Evolutionary conservation across 2,888 invertebrate species (phyloP).

Genomic region (Eurytoma adleriae): DNA sequence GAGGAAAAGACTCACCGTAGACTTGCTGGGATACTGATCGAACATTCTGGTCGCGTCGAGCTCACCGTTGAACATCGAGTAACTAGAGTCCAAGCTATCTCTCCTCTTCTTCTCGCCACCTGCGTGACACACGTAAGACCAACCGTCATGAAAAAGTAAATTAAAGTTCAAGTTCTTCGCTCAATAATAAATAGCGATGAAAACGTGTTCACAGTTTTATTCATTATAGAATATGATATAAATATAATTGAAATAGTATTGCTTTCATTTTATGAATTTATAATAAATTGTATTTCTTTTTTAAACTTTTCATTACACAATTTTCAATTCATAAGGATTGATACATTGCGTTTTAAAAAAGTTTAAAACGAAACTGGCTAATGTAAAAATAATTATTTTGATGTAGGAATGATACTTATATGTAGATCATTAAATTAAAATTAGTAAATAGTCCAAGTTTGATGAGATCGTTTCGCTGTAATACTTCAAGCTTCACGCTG

Average conservation of each 20-base stretch:
- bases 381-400: not conserved
- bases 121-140: constrained; percentile 52
- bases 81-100: constrained; percentile 81
- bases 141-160: constrained; percentile 5
- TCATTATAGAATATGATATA: not conserved
- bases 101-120: constrained; percentile 71
- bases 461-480: constrained; percentile 13
- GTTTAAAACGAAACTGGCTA: not conserved
- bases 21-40: constrained; percentile 81
- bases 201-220: not conserved
- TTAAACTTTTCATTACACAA: not conserved
- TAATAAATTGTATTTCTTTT: not conserved
- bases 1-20: constrained; percentile 73
- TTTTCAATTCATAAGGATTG: not conserved
- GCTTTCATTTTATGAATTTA: not conserved
- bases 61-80: constrained; percentile 80
- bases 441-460: constrained; percentile 25
- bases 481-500: constrained; percentile 33
- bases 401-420: not conserved
- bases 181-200: not conserved
- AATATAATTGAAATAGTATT: not conserved
- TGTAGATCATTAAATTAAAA: not conserved
- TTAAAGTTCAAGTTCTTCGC: not conserved
- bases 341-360: no score
- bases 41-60: constrained; percentile 81